Percentiles rank a stretch among this genome's conserved stretches.
Evolutionary conservation across 2,113 vertebrate species (phyloP).

Genomic region (Thamnaconus septentrionalis): DNA sequence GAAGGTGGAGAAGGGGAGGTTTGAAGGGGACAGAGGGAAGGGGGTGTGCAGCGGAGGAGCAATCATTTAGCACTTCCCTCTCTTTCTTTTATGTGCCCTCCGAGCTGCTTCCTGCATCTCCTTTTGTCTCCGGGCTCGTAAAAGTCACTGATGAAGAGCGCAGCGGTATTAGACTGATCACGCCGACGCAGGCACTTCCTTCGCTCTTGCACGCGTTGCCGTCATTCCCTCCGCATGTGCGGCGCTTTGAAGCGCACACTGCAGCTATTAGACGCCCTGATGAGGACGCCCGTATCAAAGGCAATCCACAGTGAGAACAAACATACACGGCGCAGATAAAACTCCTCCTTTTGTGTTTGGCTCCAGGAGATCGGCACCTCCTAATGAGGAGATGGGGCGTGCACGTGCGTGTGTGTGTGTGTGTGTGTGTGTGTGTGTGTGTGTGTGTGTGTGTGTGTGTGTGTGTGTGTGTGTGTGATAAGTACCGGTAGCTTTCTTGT

Average conservation of each 20-base stretch:
- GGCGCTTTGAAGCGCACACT: constrained; percentile 7
- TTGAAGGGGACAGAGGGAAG: too few species aligned
- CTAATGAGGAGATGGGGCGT: constrained; percentile 41
- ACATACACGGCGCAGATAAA: constrained; percentile 58
- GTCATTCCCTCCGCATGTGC: neutral
- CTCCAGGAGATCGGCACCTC: constrained; percentile 39
- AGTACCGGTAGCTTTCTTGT: constrained; percentile 30
- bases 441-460: neutral
- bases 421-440: too few species aligned
- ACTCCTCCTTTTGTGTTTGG: constrained; percentile 53
- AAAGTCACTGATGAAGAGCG: constrained; percentile 47
- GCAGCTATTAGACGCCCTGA: constrained; percentile 56
- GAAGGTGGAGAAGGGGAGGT: neutral
- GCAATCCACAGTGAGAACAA: constrained; percentile 62
- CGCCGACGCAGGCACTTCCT: constrained; percentile 1
- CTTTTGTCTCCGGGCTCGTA: constrained; percentile 63
- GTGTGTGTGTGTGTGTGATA: constrained; percentile 8
- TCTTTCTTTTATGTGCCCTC: constrained; percentile 65
- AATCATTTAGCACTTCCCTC: constrained; percentile 68
- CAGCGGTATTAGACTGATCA: constrained; percentile 51
- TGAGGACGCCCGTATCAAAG: constrained; percentile 55
- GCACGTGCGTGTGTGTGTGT: neutral
- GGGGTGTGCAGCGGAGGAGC: constrained; percentile 9
- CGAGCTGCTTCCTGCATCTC: constrained; percentile 67
- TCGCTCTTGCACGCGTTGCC: constrained; percentile 4